phyloP scores from a whole-genome alignment of 53 echinoderm and acorn worm species.

The Mesocentrotus franciscanus region DNA sequence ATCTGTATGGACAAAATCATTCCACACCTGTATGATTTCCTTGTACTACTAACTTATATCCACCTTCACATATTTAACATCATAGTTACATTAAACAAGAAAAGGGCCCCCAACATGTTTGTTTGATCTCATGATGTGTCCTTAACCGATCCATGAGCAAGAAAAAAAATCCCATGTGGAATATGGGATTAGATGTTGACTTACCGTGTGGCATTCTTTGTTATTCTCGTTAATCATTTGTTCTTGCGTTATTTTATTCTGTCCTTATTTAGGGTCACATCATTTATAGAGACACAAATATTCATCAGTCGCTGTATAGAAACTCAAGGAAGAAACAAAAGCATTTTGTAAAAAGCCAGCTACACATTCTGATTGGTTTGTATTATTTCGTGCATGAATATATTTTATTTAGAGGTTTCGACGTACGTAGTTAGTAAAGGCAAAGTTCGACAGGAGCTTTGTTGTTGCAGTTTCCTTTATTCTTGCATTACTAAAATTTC shows the following conservation, averaged over 20 bases:
- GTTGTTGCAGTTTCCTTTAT: not conserved
- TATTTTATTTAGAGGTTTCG: not conserved
- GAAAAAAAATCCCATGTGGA: too few relatives aligned
- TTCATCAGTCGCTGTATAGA: not conserved
- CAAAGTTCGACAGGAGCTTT: not conserved
- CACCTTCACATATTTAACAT: too few relatives aligned
- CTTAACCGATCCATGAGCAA: not conserved
- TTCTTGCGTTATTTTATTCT: not conserved
- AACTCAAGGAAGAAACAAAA: not conserved
- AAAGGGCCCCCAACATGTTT: not conserved
- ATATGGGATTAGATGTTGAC: too few relatives aligned
- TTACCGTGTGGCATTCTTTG: not conserved
- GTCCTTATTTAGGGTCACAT: not conserved
- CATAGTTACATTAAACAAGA: too few relatives aligned
- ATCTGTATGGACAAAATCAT: too few relatives aligned
- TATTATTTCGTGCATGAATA: not conserved
- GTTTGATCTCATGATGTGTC: not conserved
- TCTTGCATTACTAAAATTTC: not conserved
- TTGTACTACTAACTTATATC: too few relatives aligned
- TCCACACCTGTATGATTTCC: too few relatives aligned
- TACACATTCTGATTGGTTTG: not conserved
- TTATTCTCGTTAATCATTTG: not conserved
- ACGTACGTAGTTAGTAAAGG: not conserved
- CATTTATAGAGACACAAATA: not conserved
- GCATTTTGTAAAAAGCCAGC: not conserved